A percentile compares a stretch with the other conserved stretches of the same genome.
phyloP scores from a whole-genome alignment of 2,797 vertebrate species.

The Aselliscus stoliczkanus region DNA sequence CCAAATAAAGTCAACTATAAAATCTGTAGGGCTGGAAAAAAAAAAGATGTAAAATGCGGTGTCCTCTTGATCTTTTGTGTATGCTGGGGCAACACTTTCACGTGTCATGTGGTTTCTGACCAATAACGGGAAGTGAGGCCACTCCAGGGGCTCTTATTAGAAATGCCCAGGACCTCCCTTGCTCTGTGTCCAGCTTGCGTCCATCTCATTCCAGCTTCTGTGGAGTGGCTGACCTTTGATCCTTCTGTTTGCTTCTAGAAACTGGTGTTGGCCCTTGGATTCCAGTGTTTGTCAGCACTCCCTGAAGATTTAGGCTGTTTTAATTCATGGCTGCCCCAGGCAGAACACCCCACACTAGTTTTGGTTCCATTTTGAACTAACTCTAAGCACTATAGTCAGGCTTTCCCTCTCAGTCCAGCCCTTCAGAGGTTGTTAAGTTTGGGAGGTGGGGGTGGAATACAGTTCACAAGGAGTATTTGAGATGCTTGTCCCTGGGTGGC shows the following conservation, averaged over 20 bases:
- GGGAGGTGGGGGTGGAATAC: not conserved
- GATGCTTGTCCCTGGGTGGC: not conserved
- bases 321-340: not conserved
- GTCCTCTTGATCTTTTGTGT: not conserved
- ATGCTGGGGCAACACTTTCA: not conserved
- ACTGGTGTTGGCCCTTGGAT: not conserved
- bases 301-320: not conserved
- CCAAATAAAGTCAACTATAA: not conserved
- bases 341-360: not conserved
- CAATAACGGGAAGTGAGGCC: not conserved
- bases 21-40: not conserved
- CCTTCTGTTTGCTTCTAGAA: slow-evolving; percentile 26
- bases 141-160: not conserved
- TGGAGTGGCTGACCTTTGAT: not conserved
- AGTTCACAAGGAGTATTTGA: not conserved
- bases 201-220: not conserved
- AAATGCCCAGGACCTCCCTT: not conserved
- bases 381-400: not conserved
- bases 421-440: not conserved
- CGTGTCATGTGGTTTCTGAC: not conserved
- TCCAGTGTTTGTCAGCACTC: slow-evolving; percentile 22
- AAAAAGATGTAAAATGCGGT: not conserved
- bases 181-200: not conserved
- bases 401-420: not conserved
- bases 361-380: not conserved